Evolutionary conservation across 2,797 vertebrate genomes (phyloP).

Genomic region (Scyliorhinus canicula): DNA sequence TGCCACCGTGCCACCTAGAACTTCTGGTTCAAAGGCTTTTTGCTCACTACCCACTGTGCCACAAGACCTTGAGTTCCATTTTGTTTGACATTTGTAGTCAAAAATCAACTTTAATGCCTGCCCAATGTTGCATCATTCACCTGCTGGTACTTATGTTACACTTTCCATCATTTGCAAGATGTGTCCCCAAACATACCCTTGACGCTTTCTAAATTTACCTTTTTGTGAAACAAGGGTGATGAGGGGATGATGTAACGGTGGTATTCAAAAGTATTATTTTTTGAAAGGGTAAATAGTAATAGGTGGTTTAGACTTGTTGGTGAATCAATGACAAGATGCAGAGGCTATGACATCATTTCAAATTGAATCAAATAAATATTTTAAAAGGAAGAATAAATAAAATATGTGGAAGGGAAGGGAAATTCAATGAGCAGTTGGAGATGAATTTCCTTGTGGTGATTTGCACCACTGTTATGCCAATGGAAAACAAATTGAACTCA

Average conservation of each 20-base stretch:
- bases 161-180: neutral
- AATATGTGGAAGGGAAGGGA: neutral
- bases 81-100: too few relatives aligned
- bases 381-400: neutral
- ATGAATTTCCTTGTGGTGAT: neutral
- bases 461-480: neutral
- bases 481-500: neutral
- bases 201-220: neutral
- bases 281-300: neutral
- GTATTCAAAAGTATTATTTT: neutral
- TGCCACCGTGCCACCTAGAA: too few relatives aligned
- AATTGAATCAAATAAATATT: neutral
- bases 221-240: neutral
- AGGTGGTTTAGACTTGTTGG: neutral
- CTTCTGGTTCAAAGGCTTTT: too few relatives aligned
- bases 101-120: too few relatives aligned
- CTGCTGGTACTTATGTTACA: too few relatives aligned
- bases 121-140: too few relatives aligned
- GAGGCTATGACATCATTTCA: neutral
- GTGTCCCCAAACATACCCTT: neutral
- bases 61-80: too few relatives aligned
- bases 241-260: neutral
- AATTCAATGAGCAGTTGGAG: neutral
- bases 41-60: too few relatives aligned
- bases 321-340: neutral